phyloP scores from a whole-genome alignment of 2,888 invertebrate species.

The Eilema griseolum region DNA sequence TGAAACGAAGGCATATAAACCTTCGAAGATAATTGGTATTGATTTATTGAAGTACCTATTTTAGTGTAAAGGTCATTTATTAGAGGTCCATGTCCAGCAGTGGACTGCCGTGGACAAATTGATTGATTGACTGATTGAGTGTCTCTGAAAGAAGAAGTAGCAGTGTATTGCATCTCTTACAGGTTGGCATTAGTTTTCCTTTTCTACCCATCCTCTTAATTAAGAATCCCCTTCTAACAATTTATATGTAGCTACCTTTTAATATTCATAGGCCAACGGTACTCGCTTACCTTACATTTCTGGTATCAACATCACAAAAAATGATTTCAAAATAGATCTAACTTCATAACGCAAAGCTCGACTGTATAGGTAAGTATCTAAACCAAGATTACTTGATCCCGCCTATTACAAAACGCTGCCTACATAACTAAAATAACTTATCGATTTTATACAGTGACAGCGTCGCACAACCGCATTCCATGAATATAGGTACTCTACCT shows the following conservation, averaged over 20 bases:
- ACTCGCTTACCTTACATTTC: not conserved
- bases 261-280: too few species aligned
- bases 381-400: conserved; percentile 12
- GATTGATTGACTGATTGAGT: too few species aligned
- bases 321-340: not conserved
- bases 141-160: too few species aligned
- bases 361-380: not conserved
- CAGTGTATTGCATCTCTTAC: not conserved
- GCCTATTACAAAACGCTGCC: conserved; percentile 12
- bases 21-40: too few species aligned
- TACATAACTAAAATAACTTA: conserved; percentile 20
- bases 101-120: too few species aligned
- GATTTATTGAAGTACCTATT: not conserved
- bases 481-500: conserved; percentile 22
- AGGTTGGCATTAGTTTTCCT: not conserved
- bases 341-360: not conserved
- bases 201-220: not conserved
- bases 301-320: not conserved
- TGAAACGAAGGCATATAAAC: too few species aligned
- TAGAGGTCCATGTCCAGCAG: too few species aligned
- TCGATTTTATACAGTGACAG: conserved; percentile 21
- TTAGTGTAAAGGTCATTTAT: not conserved
- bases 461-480: conserved; percentile 28
- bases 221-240: not conserved
- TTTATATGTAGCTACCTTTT: too few species aligned